A percentile compares a stretch with the other conserved stretches of the same genome.
Evolutionary conservation across 1,140 invertebrate species (phyloP).

Genomic region (Drosophila erecta): DNA sequence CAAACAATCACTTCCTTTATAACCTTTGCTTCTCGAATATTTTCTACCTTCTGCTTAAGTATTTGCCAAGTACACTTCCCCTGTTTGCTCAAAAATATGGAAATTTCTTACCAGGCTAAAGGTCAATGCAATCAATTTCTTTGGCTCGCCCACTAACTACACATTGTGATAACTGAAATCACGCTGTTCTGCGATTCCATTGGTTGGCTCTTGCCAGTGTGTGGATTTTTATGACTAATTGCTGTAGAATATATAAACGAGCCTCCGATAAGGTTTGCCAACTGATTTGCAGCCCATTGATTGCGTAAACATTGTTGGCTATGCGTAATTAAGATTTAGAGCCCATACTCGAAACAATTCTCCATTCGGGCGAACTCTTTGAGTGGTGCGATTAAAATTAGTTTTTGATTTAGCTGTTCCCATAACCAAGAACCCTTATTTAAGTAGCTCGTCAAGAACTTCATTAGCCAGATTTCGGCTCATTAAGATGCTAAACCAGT

Average conservation of each 20-base stretch:
- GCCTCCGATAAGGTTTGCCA: constrained; percentile 21
- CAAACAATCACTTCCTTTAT: constrained; percentile 14
- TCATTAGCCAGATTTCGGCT: neutral
- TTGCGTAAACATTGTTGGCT: constrained; percentile 24
- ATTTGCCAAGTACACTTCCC: constrained; percentile 9
- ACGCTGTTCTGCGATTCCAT: constrained; percentile 4
- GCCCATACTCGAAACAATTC: constrained; percentile 10
- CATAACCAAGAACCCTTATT: neutral
- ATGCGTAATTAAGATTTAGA: constrained; percentile 29
- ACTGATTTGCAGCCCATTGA: constrained; percentile 18
- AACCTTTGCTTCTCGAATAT: neutral
- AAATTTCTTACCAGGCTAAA: neutral
- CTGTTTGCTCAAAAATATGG: neutral
- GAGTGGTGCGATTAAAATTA: constrained; percentile 9
- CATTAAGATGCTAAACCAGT: constrained; percentile 21
- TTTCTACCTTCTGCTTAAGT: neutral
- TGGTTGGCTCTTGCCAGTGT: constrained; percentile 3
- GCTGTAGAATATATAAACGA: constrained; percentile 3
- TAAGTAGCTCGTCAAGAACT: neutral
- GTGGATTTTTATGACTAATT: constrained; percentile 64
- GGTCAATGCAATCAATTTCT: constrained; percentile 34
- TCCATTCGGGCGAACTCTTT: constrained; percentile 7
- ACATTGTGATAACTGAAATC: constrained; percentile 33
- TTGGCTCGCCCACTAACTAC: neutral
- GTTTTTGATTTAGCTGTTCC: constrained; percentile 2